Conservation (phyloP, 2,797 vertebrate species). For the Alcedo atthis region DNA sequence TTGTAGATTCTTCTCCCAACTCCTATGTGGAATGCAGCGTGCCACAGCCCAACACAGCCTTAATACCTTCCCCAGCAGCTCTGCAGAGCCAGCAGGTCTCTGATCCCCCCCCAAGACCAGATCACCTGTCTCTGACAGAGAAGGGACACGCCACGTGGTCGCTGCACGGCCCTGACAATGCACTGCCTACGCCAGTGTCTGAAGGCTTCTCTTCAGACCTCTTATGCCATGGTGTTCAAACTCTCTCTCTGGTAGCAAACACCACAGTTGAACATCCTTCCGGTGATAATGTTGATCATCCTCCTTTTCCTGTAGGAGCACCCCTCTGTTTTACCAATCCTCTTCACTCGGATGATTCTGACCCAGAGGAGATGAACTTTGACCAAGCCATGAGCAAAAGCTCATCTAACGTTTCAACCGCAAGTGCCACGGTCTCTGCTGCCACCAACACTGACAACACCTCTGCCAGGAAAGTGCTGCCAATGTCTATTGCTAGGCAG, state of each 20-base stretch:
- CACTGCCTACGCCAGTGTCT: constrained; percentile 29
- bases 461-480: constrained; percentile 85
- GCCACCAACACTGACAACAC: constrained; percentile 76
- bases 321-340: constrained; percentile 97
- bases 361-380: constrained; percentile 82
- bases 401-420: constrained; percentile 84
- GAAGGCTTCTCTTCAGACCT: constrained; percentile 59
- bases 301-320: constrained; percentile 71
- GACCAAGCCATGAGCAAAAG: constrained; percentile 65
- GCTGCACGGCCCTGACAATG: constrained; percentile 63
- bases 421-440: constrained; percentile 85
- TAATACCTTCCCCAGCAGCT: constrained; percentile 51
- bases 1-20: constrained; percentile 76
- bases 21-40: constrained; percentile 72
- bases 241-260: constrained; percentile 72
- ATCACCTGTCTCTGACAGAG: constrained; percentile 88
- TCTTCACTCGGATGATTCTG: constrained; percentile 93
- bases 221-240: constrained; percentile 74
- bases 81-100: constrained; percentile 62
- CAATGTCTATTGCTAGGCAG: constrained; percentile 92
- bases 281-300: constrained; percentile 9
- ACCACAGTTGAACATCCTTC: constrained; percentile 52
- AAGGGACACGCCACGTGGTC: constrained; percentile 82
- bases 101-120: constrained; percentile 83
- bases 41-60: constrained; percentile 52